Percentiles rank a stretch among this genome's conserved stretches.
Conservation (phyloP, 2,888 invertebrate genomes). For the Coleophora flavipennella region DNA sequence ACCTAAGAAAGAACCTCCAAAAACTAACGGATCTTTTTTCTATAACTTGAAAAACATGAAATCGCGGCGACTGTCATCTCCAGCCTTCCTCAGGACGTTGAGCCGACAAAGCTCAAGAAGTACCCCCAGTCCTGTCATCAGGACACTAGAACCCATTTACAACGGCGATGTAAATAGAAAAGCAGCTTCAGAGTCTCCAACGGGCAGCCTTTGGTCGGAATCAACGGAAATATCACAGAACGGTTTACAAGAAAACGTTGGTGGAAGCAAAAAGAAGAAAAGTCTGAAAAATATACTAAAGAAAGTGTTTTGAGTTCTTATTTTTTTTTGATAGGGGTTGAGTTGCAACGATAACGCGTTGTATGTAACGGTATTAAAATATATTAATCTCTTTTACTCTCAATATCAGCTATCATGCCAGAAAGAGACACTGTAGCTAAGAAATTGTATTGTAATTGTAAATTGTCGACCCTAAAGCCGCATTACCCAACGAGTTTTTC, state of each 20-base stretch:
- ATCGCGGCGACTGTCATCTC: slow-evolving; percentile 71
- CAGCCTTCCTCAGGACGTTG: slow-evolving; percentile 72
- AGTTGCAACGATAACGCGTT: too few relatives aligned
- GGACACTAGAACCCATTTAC: slow-evolving; percentile 44
- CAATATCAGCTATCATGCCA: too few relatives aligned
- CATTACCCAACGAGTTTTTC: too few relatives aligned
- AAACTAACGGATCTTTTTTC: slow-evolving; percentile 64
- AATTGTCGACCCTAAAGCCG: background rate
- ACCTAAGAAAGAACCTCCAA: slow-evolving; percentile 42
- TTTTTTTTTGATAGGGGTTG: slow-evolving; percentile 7
- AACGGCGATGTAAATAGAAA: slow-evolving; percentile 50
- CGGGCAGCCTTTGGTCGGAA: slow-evolving; percentile 62
- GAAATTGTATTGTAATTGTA: too few relatives aligned
- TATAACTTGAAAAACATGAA: slow-evolving; percentile 64
- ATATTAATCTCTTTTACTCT: too few relatives aligned
- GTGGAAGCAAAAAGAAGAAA: slow-evolving; percentile 72
- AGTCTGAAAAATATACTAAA: slow-evolving; percentile 83
- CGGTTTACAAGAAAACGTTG: slow-evolving; percentile 41
- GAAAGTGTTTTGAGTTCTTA: slow-evolving; percentile 79
- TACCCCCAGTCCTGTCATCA: slow-evolving; percentile 50
- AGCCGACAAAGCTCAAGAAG: slow-evolving; percentile 63
- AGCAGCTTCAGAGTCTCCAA: slow-evolving; percentile 57
- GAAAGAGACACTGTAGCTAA: too few relatives aligned
- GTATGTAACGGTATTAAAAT: too few relatives aligned
- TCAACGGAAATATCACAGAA: slow-evolving; percentile 60